Conservation (phyloP, 1,140 invertebrate species). For the Eriosoma lanigerum region DNA sequence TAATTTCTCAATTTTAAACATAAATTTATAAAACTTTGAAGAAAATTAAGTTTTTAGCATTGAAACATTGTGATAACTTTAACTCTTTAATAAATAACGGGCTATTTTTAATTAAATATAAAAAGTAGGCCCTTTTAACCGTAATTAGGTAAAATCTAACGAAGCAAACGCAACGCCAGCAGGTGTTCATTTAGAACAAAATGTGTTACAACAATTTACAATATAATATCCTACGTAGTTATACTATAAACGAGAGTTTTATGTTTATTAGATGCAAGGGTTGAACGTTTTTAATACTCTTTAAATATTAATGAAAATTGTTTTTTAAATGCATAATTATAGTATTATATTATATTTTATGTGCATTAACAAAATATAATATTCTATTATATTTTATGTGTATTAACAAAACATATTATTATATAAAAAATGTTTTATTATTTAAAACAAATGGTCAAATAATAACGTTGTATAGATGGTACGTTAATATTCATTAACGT, state of each 20-base stretch:
- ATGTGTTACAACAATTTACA: constrained; percentile 9
- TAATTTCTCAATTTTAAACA: too few species aligned
- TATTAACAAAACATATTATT: too few species aligned
- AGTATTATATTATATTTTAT: too few species aligned
- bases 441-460: too few species aligned
- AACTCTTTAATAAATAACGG: background rate
- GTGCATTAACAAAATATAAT: too few species aligned
- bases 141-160: constrained; percentile 21
- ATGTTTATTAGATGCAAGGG: background rate
- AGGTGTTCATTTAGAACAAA: constrained; percentile 28
- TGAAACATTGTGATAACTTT: background rate
- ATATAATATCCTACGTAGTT: constrained; percentile 18
- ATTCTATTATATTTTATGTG: too few species aligned
- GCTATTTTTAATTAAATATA: constrained; percentile 8
- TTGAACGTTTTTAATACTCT: background rate
- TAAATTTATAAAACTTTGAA: background rate
- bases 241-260: constrained; percentile 7
- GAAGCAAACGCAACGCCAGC: background rate
- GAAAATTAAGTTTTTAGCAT: too few species aligned
- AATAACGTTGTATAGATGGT: too few species aligned
- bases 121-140: constrained; percentile 12
- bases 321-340: constrained; percentile 13
- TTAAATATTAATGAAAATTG: constrained; percentile 7
- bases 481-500: too few species aligned
- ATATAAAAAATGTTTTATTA: too few species aligned